A percentile compares a stretch with the other conserved stretches of the same genome.
Conservation (phyloP, 2,888 invertebrate species). For the Gortyna flavago region DNA sequence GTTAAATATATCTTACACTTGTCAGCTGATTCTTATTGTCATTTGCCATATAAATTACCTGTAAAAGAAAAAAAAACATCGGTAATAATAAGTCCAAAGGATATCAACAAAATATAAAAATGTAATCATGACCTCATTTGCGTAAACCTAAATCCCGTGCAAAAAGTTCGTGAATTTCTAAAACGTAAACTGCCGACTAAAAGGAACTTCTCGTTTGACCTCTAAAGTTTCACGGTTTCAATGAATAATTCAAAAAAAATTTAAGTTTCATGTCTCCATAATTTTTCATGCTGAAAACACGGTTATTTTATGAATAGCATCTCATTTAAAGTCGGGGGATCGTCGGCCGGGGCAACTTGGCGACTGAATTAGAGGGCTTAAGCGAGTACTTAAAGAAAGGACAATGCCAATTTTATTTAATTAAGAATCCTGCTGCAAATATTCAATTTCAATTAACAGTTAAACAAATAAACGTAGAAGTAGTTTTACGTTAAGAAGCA, state of each 20-base stretch:
- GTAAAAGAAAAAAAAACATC: constrained; percentile 26
- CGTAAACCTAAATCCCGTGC: constrained; percentile 17
- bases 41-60: constrained; percentile 45
- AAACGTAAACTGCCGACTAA: constrained; percentile 41
- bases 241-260: constrained; percentile 65
- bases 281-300: constrained; percentile 53
- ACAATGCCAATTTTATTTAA: constrained; percentile 29
- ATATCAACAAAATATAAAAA: constrained; percentile 35
- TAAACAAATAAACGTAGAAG: background rate
- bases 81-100: constrained; percentile 9
- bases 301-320: constrained; percentile 51
- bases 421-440: constrained; percentile 21
- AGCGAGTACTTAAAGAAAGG: constrained; percentile 21
- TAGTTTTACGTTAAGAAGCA: background rate
- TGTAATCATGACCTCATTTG: constrained; percentile 32
- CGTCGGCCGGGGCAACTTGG: constrained; percentile 14
- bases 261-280: constrained; percentile 54
- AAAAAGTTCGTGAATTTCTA: constrained; percentile 38
- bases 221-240: constrained; percentile 53
- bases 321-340: constrained; percentile 38
- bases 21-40: constrained; percentile 3
- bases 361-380: constrained; percentile 16
- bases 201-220: constrained; percentile 54
- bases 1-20: constrained; percentile 29
- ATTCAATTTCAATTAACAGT: constrained; percentile 19